These are phyloP conservation scores for Amphilophus citrinellus DNA, from an alignment of 2,113 vertebrate genomes.

Conservation along the genomic window DNA sequence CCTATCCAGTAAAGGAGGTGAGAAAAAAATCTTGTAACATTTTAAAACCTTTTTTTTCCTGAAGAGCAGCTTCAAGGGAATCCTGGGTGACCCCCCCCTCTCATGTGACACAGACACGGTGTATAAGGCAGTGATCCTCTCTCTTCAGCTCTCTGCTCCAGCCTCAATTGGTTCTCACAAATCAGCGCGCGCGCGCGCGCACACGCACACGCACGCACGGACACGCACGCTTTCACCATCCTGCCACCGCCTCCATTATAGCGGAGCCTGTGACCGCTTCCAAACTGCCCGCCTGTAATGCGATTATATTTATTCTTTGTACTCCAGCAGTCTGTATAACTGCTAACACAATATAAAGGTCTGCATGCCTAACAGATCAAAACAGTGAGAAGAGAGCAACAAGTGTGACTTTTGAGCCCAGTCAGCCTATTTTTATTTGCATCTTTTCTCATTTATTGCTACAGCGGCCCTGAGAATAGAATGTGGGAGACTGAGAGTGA, in stretches of 20 bases:
- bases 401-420: conserved; percentile 21
- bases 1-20: conserved; percentile 21
- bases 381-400: conserved; percentile 9
- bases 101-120: conserved; percentile 60
- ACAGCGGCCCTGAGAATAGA: neutral
- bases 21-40: conserved; percentile 16
- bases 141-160: conserved; percentile 41
- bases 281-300: conserved; percentile 16
- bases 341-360: neutral
- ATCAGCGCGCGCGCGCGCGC: neutral
- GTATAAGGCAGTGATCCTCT: conserved; percentile 39
- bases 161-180: conserved; percentile 33
- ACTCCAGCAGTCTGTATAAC: neutral
- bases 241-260: conserved; percentile 9
- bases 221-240: neutral
- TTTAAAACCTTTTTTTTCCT: conserved; percentile 26
- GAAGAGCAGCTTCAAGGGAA: conserved; percentile 65
- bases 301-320: conserved; percentile 16
- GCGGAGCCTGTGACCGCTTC: conserved; percentile 9
- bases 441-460: neutral
- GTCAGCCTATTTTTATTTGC: neutral
- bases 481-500: neutral
- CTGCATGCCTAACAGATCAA: neutral
- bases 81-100: conserved; percentile 64
- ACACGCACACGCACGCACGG: conserved; percentile 4